Evolutionary conservation across 2,113 vertebrate species (phyloP).

Genomic region (Hemibagrus wyckioides): DNA sequence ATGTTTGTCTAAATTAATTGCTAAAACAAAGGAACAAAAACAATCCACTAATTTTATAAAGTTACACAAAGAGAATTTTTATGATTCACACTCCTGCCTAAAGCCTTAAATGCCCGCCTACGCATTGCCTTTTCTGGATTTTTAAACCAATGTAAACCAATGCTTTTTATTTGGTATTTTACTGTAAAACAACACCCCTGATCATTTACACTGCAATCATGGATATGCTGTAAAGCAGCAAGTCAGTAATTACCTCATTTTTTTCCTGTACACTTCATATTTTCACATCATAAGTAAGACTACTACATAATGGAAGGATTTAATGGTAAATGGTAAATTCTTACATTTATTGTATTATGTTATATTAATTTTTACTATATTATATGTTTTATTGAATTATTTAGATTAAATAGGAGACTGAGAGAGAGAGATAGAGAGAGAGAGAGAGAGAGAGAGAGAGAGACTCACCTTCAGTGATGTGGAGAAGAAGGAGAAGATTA

Average conservation of each 20-base stretch:
- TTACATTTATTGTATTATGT: no score
- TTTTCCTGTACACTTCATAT: background rate
- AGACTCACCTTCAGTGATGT: constrained; percentile 24
- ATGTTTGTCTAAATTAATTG: no score
- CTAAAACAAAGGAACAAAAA: background rate
- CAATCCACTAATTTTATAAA: background rate
- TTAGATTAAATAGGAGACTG: no score
- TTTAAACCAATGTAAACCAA: background rate
- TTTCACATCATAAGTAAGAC: background rate
- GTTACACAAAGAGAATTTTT: background rate
- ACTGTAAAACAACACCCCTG: background rate
- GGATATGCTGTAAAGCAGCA: background rate
- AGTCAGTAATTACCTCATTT: background rate
- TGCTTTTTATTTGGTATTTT: background rate
- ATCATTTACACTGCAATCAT: no score
- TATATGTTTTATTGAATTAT: no score
- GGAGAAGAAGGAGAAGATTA: background rate
- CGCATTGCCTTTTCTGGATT: background rate
- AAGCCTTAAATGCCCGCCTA: background rate
- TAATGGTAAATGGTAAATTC: background rate
- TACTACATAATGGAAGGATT: background rate
- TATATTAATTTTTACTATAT: background rate
- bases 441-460: background rate
- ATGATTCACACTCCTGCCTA: background rate
- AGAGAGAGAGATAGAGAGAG: background rate